phyloP scores from a whole-genome alignment of 2,113 vertebrate species.

The Dissostichus mawsoni region DNA sequence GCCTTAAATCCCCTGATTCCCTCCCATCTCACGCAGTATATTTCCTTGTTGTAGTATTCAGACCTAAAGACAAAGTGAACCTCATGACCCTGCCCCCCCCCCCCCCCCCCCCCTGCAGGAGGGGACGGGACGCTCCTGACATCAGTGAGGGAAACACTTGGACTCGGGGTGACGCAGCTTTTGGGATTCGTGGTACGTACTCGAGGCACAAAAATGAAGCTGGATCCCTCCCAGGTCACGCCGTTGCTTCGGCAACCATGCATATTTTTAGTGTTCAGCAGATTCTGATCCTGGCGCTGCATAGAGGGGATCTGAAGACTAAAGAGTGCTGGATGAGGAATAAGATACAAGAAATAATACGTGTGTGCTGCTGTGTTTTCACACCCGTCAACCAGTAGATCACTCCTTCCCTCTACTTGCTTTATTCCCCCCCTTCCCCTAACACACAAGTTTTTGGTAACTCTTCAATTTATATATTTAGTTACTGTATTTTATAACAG shows the following conservation, averaged over 20 bases:
- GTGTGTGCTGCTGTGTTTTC: conserved; percentile 17
- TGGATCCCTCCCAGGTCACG: conserved; percentile 57
- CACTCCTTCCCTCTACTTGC: conserved; percentile 36
- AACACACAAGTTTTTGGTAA: conserved; percentile 40
- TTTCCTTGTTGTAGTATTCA: neutral
- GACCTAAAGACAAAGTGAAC: conserved; percentile 58
- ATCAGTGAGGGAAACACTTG: conserved; percentile 63
- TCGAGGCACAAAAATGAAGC: neutral
- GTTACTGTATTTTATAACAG: neutral
- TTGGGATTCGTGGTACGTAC: conserved; percentile 64
- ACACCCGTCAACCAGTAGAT: conserved; percentile 60
- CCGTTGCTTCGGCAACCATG: conserved; percentile 58
- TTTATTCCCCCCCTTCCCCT: neutral
- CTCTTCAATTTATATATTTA: conserved; percentile 25
- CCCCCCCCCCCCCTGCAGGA: conserved; percentile 9
- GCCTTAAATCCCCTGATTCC: neutral
- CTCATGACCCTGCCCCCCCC: conserved; percentile 27
- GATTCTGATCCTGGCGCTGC: conserved; percentile 58
- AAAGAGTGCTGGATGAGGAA: conserved; percentile 52
- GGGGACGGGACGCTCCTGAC: conserved; percentile 35
- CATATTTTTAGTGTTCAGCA: conserved; percentile 68
- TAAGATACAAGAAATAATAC: conserved; percentile 57
- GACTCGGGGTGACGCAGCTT: conserved; percentile 62
- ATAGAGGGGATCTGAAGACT: conserved; percentile 73
- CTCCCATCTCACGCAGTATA: neutral